These are phyloP conservation scores for Pelochelys cantorii DNA, from an alignment of 2,797 vertebrate genomes.

Conservation along the genomic window DNA sequence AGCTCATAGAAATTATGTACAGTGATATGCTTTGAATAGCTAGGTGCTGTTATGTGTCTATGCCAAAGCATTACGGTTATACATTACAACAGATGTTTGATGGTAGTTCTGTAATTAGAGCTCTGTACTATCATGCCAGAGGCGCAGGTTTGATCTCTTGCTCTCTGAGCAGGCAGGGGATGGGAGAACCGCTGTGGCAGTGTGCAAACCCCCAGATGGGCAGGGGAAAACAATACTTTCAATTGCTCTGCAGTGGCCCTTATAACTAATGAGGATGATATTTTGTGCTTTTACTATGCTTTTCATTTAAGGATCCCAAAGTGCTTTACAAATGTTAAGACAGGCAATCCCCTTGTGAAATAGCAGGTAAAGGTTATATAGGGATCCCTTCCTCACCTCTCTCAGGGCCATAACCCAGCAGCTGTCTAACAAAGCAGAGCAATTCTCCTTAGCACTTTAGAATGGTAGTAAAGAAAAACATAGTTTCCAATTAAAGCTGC, in stretches of 20 bases:
- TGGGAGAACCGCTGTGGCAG: slow-evolving; percentile 30
- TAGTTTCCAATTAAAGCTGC: slow-evolving; percentile 46
- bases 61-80: slow-evolving; percentile 49
- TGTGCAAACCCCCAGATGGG: slow-evolving; percentile 52
- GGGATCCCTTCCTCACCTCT: neutral
- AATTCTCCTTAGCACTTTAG: slow-evolving; percentile 9
- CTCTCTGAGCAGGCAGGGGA: slow-evolving; percentile 52
- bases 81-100: slow-evolving; percentile 62
- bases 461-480: neutral
- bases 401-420: slow-evolving; percentile 12
- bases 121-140: slow-evolving; percentile 42
- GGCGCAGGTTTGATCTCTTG: slow-evolving; percentile 50
- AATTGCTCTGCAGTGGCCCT: slow-evolving; percentile 42
- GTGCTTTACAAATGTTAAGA: slow-evolving; percentile 25
- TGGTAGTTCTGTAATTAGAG: slow-evolving; percentile 67
- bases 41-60: slow-evolving; percentile 43
- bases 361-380: neutral
- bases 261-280: slow-evolving; percentile 19
- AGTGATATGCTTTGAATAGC: neutral
- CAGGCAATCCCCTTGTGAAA: slow-evolving; percentile 6
- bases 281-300: slow-evolving; percentile 33
- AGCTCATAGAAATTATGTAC: neutral
- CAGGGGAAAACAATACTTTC: slow-evolving; percentile 37
- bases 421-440: slow-evolving; percentile 24
- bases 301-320: slow-evolving; percentile 53